Percentiles rank a stretch among this genome's conserved stretches.
Conservation (phyloP, 2,797 vertebrate species). For the Aulostomus chinensis region DNA sequence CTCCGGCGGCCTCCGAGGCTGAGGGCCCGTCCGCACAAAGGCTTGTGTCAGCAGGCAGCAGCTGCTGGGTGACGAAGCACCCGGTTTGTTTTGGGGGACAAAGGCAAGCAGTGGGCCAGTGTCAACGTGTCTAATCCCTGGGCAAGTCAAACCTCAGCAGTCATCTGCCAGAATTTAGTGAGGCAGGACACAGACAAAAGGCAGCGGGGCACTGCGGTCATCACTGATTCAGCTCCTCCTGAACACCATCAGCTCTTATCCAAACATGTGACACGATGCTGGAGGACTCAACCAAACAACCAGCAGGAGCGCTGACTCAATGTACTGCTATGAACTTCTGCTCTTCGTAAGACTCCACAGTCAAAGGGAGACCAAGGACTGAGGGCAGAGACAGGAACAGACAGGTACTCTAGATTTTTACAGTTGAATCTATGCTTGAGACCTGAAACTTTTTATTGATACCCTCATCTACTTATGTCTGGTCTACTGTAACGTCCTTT, state of each 20-base stretch:
- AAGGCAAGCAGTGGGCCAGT: slow-evolving; percentile 63
- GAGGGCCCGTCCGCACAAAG: slow-evolving; percentile 63
- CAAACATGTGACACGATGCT: slow-evolving; percentile 39
- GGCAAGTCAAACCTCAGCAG: slow-evolving; percentile 35
- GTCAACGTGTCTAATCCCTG: slow-evolving; percentile 71
- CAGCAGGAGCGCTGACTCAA: neutral
- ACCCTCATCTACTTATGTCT: no score
- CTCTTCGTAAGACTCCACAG: neutral
- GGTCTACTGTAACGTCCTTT: no score
- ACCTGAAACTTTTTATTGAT: no score
- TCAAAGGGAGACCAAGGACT: no score
- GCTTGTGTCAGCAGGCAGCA: slow-evolving; percentile 68
- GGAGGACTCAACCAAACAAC: slow-evolving; percentile 4
- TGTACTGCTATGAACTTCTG: neutral
- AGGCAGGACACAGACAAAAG: slow-evolving; percentile 43
- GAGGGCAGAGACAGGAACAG: no score
- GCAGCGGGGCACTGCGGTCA: slow-evolving; percentile 7
- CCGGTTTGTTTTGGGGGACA: slow-evolving; percentile 72
- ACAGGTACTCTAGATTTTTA: no score
- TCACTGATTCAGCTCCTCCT: slow-evolving; percentile 27
- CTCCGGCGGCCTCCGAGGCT: slow-evolving; percentile 26
- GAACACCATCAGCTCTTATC: slow-evolving; percentile 1
- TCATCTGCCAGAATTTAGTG: slow-evolving; percentile 31
- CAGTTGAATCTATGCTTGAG: no score
- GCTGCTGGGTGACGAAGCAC: slow-evolving; percentile 63